A percentile compares a stretch with the other conserved stretches of the same genome.
phyloP scores from a whole-genome alignment of 2,888 invertebrate genomes.

The Phaonia tiefii region DNA sequence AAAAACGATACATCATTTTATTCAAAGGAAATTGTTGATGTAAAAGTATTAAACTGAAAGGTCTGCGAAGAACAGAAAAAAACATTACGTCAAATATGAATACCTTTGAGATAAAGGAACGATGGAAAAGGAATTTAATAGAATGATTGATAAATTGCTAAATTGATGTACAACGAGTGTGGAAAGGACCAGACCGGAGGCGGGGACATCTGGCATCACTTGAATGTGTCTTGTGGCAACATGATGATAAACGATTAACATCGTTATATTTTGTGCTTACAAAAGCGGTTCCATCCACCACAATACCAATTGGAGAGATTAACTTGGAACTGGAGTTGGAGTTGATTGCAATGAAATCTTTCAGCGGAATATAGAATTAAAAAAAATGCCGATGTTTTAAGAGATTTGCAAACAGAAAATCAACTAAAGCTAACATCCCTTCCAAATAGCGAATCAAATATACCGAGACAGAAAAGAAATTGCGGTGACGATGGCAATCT shows the following conservation, averaged over 20 bases:
- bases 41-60: background rate
- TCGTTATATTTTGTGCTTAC: constrained; percentile 24
- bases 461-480: background rate
- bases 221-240: constrained; percentile 4
- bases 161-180: background rate
- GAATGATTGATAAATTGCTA: constrained; percentile 36
- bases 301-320: background rate
- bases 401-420: constrained; percentile 51
- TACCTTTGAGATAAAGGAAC: constrained; percentile 5
- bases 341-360: constrained; percentile 3
- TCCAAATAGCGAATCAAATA: background rate
- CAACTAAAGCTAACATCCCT: constrained; percentile 36
- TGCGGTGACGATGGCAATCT: background rate
- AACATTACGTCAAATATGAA: background rate
- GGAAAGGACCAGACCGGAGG: background rate
- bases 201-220: background rate
- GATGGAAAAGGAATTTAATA: constrained; percentile 29
- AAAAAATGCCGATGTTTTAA: constrained; percentile 21
- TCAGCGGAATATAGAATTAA: background rate
- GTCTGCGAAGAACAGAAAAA: background rate
- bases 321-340: too few species aligned
- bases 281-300: background rate
- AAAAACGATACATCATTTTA: too few species aligned
- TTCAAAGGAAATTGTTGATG: constrained; percentile 14
- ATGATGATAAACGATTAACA: constrained; percentile 32